Base-by-base conservation (phyloP, 2,888 invertebrate genomes). In the Azorinus chamasolen region DNA sequence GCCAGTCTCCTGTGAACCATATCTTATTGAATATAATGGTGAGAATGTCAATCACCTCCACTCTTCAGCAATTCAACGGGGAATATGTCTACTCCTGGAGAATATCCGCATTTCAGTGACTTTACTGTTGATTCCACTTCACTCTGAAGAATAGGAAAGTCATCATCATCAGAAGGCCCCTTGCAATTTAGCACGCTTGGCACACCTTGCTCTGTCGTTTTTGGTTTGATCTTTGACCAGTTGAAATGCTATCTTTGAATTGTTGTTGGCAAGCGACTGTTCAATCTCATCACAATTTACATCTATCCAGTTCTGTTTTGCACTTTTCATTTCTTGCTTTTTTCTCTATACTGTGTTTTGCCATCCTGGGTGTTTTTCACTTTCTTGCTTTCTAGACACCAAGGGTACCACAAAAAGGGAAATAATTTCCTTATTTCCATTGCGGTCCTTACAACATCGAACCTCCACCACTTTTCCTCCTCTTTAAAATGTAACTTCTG, bases 41-140 rank as follows among this genome's bases (percentile, higher is more conserved):
- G 0, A 62, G 27, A 2, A 18, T 45, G 16, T 58, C 46, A 22
- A 3, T 69, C 69, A 16, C 69, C 54, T 5, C 53, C 69, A 57
- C 58, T 51, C 20, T 73, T 55, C 18, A 64, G 27, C 24, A 66
- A 50, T 27, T 79, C 76, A 39, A 54, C 53, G 61, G 72, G 76
- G 14, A 71, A 71, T 27, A 55, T 71, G 32, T 76, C 62, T 14
- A 69, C 22, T 6, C 61, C 61, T 22, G 66, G 57, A 46, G 71
- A 51, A 45, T 76, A 71, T 18, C 66, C 75, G 18, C 62, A 58
- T 50, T 80, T 80, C 45, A 80, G 59, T 0, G 71, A 20, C 32
- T 57, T 61, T 12, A 71, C 48, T 68, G 71, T 66, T 66, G 24
- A 54, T 32, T 65, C 75, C n/a, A 76, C 66, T 63, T 71, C 61